Base-by-base conservation (phyloP, 2,888 invertebrate genomes). In the Poecilobothrus nobilitatus region DNA sequence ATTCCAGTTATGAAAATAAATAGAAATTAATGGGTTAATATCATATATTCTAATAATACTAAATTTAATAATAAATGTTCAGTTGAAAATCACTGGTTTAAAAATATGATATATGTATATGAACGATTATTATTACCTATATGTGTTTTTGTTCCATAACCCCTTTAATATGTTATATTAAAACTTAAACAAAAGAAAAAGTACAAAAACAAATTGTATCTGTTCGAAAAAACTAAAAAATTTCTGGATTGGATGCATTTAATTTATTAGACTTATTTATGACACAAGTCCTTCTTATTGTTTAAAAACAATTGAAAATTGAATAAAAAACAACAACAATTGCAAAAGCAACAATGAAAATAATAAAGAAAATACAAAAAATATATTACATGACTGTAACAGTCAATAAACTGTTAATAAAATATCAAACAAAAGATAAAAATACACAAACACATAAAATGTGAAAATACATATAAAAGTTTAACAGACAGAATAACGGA, bases 211-310 rank as follows among this genome's bases (percentile, higher is more conserved):
- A 27, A 27, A 4, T 41, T 41, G 9, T 53, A 6, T 53, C 15
- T 53, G 9, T 53, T 53, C n/a, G 2, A 6, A 53, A 53, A 53
- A 18, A 53, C 6, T 15, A 53, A 12, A n/a, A 64, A 65, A 68
- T 64, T 70, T 75, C 76, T 75, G 78, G 76, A 77, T 77, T 77
- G 79, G 80, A 79, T 80, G 80, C 79, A 77, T 79, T 80, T 80
- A 80, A 80, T 80, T 80, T 80, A 80, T 79, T 80, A 76, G 78
- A 80, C 77, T 79, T 80, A 80, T 80, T 79, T 79, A 80, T 78
- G 79, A 76, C 76, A 77, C 73, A 74, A 74, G 73, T 73, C 72
- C 65, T 70, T 69, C 62, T 62, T 70, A 70, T 69, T 72, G 71
- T 66, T 71, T 69, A 66, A 67, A 66, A 67, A 71, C 66, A 66